These are phyloP conservation scores for Drosophila sulfurigaster DNA, from an alignment of 1,140 invertebrate species.

Conservation along the genomic window DNA sequence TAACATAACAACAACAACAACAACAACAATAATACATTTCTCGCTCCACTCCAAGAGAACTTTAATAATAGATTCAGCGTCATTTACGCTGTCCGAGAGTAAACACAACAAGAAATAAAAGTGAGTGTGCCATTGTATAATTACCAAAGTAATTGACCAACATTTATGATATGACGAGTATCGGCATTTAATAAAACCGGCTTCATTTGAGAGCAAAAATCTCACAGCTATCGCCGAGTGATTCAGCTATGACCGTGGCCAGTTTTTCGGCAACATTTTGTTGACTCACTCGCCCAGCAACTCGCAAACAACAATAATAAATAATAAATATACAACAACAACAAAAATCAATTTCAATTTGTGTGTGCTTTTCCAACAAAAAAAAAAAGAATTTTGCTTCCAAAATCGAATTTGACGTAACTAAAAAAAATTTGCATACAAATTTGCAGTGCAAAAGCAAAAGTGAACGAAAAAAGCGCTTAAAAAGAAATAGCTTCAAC, in stretches of 20 bases:
- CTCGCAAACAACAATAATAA: constrained; percentile 8
- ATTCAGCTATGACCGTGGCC: constrained; percentile 23
- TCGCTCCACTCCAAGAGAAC: constrained; percentile 16
- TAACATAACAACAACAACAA: no score
- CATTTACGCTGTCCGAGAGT: constrained; percentile 2
- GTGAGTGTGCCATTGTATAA: constrained; percentile 24
- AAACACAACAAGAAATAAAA: constrained; percentile 2
- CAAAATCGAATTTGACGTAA: constrained; percentile 38
- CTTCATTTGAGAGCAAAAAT: constrained; percentile 23
- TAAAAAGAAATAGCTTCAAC: constrained; percentile 15
- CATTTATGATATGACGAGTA: constrained; percentile 4
- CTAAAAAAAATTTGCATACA: constrained; percentile 16
- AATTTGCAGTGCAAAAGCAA: constrained; percentile 46
- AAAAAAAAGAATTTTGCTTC: background rate
- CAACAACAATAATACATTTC: background rate
- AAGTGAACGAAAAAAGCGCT: constrained; percentile 49
- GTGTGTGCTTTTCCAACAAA: constrained; percentile 15
- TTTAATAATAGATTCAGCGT: constrained; percentile 15
- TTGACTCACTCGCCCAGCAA: constrained; percentile 38
- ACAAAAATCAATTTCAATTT: constrained; percentile 2
- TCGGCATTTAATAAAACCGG: constrained; percentile 33
- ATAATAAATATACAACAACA: constrained; percentile 1
- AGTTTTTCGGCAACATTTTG: constrained; percentile 15
- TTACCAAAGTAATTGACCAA: constrained; percentile 15
- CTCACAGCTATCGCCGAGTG: constrained; percentile 2